phyloP scores from a whole-genome alignment of 1,140 invertebrate species.

The Drosophila leontia region DNA sequence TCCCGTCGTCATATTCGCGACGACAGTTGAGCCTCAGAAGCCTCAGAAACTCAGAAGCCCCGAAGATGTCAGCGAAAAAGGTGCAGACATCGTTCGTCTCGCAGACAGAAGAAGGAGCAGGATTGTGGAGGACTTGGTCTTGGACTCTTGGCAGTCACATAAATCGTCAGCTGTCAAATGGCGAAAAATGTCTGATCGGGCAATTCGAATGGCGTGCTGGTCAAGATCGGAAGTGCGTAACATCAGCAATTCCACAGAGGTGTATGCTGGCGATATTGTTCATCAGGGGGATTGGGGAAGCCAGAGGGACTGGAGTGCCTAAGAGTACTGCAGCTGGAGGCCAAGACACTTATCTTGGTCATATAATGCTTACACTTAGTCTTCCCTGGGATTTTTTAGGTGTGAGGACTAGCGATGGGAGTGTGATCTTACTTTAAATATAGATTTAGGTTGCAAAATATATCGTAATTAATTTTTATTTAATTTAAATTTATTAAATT shows the following conservation, averaged over 20 bases:
- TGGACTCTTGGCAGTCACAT: slow-evolving; percentile 61
- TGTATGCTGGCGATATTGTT: slow-evolving; percentile 6
- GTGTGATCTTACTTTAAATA: background rate
- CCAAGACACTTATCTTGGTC: slow-evolving; percentile 60
- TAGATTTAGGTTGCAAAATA: background rate
- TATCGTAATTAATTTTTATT: too few relatives aligned
- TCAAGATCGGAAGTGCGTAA: slow-evolving; percentile 78
- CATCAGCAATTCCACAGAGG: slow-evolving; percentile 46
- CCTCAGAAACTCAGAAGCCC: slow-evolving; percentile 16
- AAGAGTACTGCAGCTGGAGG: slow-evolving; percentile 14
- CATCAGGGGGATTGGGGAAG: background rate
- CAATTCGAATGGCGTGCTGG: slow-evolving; percentile 59
- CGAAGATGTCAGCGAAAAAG: slow-evolving; percentile 44
- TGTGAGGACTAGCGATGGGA: slow-evolving; percentile 22
- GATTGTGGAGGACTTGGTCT: slow-evolving; percentile 23
- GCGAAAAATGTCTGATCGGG: slow-evolving; percentile 66
- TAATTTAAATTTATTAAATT: background rate
- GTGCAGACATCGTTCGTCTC: slow-evolving; percentile 51
- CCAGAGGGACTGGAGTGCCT: background rate
- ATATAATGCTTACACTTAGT: slow-evolving; percentile 78
- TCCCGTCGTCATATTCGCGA: slow-evolving; percentile 74
- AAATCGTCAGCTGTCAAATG: slow-evolving; percentile 84
- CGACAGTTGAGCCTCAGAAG: slow-evolving; percentile 53
- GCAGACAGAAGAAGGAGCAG: slow-evolving; percentile 8
- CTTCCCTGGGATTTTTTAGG: slow-evolving; percentile 10